phyloP scores from a whole-genome alignment of 2,113 vertebrate species.

The Rhinoptilus africanus region DNA sequence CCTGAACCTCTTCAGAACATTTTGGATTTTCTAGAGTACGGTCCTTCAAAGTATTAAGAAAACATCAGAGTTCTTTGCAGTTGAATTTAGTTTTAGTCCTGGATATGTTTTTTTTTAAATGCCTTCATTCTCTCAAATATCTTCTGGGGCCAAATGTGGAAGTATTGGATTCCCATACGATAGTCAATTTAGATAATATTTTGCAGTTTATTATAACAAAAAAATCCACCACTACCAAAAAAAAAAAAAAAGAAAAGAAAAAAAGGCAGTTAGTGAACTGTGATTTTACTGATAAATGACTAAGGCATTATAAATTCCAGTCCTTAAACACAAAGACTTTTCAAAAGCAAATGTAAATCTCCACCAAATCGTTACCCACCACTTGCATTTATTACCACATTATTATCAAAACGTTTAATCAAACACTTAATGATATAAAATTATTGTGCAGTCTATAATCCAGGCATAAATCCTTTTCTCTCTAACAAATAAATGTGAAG shows the following conservation, averaged over 20 bases:
- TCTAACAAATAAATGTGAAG: not conserved
- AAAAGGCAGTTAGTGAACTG: not conserved
- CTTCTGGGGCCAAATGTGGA: not conserved
- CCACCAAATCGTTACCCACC: not conserved
- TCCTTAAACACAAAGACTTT: conserved; percentile 14
- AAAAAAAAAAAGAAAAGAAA: not conserved
- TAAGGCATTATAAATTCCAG: conserved; percentile 32
- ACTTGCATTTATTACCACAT: conserved; percentile 15
- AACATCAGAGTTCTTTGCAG: not conserved
- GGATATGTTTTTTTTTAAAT: not conserved
- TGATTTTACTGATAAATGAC: conserved; percentile 12
- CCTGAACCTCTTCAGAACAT: not conserved
- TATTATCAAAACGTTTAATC: conserved; percentile 30
- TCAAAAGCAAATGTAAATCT: conserved; percentile 44
- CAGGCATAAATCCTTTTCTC: not conserved
- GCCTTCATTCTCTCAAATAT: not conserved
- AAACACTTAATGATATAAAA: conserved; percentile 30
- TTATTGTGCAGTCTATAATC: conserved; percentile 21
- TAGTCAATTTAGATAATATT: not conserved
- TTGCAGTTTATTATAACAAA: conserved; percentile 12
- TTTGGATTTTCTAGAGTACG: not conserved
- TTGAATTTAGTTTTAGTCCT: not conserved
- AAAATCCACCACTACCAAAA: not conserved
- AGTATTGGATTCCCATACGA: not conserved
- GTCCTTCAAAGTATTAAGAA: not conserved